Evolutionary conservation across 2,797 vertebrate species (phyloP).

Genomic region (Sylvia borin): DNA sequence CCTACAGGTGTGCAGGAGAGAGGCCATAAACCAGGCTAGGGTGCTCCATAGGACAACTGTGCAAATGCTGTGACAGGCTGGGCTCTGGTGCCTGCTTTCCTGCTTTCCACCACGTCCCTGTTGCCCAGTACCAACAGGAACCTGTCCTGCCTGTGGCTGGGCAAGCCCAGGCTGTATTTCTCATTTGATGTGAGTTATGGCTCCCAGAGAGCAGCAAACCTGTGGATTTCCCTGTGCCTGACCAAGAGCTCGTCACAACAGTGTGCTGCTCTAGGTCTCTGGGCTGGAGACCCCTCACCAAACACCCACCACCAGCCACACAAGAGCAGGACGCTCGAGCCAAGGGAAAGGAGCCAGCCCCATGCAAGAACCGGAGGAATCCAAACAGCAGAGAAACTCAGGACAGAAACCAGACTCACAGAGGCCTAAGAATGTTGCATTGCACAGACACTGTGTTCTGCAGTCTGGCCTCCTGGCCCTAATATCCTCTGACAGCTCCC

Average conservation of each 20-base stretch:
- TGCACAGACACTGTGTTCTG: not conserved
- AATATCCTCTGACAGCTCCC: constrained; percentile 33
- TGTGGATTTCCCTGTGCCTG: not conserved
- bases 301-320: not conserved
- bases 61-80: not conserved
- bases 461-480: not conserved
- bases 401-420: constrained; percentile 4
- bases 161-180: not conserved
- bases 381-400: not conserved
- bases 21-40: not conserved
- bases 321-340: not conserved
- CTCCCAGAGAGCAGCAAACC: not conserved
- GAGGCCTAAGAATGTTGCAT: not conserved
- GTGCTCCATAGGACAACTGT: not conserved
- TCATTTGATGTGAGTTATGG: not conserved
- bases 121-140: not conserved
- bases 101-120: not conserved
- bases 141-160: not conserved
- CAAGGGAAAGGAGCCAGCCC: not conserved
- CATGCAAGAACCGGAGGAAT: not conserved
- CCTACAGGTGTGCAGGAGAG: not conserved
- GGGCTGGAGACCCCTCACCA: not conserved
- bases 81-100: not conserved
- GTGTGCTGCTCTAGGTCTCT: not conserved
- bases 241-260: not conserved